Percentiles rank a stretch among this genome's conserved stretches.
Conservation (phyloP, 2,888 invertebrate genomes). For the Diploptera punctata region DNA sequence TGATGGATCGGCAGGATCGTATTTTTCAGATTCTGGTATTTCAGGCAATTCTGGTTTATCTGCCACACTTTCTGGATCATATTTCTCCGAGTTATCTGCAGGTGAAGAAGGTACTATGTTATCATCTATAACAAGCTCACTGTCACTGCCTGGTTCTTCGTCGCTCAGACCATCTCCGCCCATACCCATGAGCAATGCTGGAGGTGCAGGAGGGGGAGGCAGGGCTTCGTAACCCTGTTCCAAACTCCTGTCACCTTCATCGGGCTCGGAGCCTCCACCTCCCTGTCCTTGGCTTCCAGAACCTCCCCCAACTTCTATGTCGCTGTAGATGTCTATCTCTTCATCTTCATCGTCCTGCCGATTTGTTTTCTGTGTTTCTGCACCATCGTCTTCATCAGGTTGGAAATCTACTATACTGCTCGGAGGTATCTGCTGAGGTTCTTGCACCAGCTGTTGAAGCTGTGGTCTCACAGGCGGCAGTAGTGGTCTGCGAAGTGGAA, state of each 20-base stretch:
- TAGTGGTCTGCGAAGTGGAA: constrained; percentile 34
- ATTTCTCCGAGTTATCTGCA: constrained; percentile 54
- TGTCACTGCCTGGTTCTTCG: constrained; percentile 61
- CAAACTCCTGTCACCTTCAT: constrained; percentile 26
- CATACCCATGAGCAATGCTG: constrained; percentile 51
- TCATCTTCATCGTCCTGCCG: constrained; percentile 47
- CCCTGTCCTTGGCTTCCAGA: constrained; percentile 16
- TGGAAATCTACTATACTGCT: constrained; percentile 41
- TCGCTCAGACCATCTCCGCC: constrained; percentile 54
- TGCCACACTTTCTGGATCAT: constrained; percentile 64
- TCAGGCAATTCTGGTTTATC: constrained; percentile 52
- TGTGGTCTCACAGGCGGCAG: constrained; percentile 1
- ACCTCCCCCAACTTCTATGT: constrained; percentile 58
- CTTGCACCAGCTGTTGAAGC: not conserved
- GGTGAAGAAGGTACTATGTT: constrained; percentile 34
- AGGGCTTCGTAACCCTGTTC: constrained; percentile 41
- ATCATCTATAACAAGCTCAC: constrained; percentile 64
- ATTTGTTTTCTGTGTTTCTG: constrained; percentile 12
- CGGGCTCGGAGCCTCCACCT: constrained; percentile 23
- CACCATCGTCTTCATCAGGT: constrained; percentile 28
- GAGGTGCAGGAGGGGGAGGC: constrained; percentile 46
- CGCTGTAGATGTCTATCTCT: constrained; percentile 68
- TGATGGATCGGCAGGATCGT: constrained; percentile 64
- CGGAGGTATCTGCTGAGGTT: constrained; percentile 28
- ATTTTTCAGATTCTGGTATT: constrained; percentile 54